phyloP scores from a whole-genome alignment of 2,888 invertebrate species.

The Drosophila hawaiiensis region DNA sequence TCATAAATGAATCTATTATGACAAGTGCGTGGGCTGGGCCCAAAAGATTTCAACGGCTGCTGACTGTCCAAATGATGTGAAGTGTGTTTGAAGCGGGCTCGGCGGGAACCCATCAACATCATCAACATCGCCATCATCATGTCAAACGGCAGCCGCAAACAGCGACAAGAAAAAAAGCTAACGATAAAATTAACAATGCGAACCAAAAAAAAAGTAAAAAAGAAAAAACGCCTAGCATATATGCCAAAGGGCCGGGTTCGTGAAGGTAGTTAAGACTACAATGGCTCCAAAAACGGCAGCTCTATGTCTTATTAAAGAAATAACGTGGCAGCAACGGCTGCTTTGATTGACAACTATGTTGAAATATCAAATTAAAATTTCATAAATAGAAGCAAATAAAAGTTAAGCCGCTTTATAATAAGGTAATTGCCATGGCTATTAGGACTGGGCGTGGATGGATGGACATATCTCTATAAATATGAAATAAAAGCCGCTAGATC shows the following conservation, averaged over 20 bases:
- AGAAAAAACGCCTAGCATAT: constrained; percentile 44
- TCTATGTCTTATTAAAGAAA: constrained; percentile 54
- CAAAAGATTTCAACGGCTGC: constrained; percentile 4
- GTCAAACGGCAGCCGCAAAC: constrained; percentile 73
- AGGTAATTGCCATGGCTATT: constrained; percentile 78
- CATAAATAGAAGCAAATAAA: constrained; percentile 70
- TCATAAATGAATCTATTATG: constrained; percentile 77
- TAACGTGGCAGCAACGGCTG: constrained; percentile 30
- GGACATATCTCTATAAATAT: background rate
- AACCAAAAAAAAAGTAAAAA: constrained; percentile 24
- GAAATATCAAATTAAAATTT: constrained; percentile 81
- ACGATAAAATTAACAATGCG: constrained; percentile 60
- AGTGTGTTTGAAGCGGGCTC: constrained; percentile 45
- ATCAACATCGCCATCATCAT: constrained; percentile 45
- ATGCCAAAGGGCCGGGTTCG: constrained; percentile 53
- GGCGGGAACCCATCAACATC: constrained; percentile 50
- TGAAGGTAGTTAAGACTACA: constrained; percentile 46
- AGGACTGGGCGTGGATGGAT: constrained; percentile 69
- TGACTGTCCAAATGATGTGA: constrained; percentile 58
- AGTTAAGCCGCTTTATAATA: constrained; percentile 75
- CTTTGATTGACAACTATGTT: constrained; percentile 81
- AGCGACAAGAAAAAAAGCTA: constrained; percentile 32
- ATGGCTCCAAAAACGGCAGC: constrained; percentile 40
- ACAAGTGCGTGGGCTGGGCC: constrained; percentile 73
- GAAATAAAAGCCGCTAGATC: constrained; percentile 43